These are phyloP conservation scores for Sinelater perroti DNA, from an alignment of 2,888 invertebrate species.

Conservation along the genomic window DNA sequence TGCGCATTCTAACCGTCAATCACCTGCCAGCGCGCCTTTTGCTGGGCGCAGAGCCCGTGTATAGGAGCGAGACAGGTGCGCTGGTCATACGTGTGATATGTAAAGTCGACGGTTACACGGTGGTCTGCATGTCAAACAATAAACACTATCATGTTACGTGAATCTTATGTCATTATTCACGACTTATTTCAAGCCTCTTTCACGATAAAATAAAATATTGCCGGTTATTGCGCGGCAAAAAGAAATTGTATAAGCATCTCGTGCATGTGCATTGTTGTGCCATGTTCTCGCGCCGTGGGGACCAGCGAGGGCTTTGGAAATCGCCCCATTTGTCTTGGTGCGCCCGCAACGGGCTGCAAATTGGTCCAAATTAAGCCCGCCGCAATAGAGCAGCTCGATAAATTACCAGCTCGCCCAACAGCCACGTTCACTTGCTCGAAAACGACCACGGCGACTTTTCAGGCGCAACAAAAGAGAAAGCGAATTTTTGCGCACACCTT, in stretches of 20 bases:
- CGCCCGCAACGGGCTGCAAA: too few relatives aligned
- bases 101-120: slow-evolving; percentile 43
- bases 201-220: slow-evolving; percentile 35
- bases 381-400: too few relatives aligned
- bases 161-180: slow-evolving; percentile 47
- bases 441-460: too few relatives aligned
- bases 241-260: slow-evolving; percentile 24
- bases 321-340: background rate
- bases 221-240: slow-evolving; percentile 26
- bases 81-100: slow-evolving; percentile 37
- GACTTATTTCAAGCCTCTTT: slow-evolving; percentile 37
- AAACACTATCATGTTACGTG: slow-evolving; percentile 47
- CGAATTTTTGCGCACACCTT: too few relatives aligned
- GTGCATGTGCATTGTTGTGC: slow-evolving; percentile 27
- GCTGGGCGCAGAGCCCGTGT: slow-evolving; percentile 13
- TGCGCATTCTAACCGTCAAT: slow-evolving; percentile 29
- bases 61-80: slow-evolving; percentile 30
- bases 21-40: slow-evolving; percentile 22
- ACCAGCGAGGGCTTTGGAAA: background rate
- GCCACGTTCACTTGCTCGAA: too few relatives aligned
- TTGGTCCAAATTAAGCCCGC: too few relatives aligned
- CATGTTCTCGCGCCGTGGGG: slow-evolving; percentile 15
- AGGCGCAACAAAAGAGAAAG: too few relatives aligned
- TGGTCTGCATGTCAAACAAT: slow-evolving; percentile 48
- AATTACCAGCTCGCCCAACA: too few relatives aligned